Evolutionary conservation across 1,140 invertebrate species (phyloP).

Genomic region (Hyphantria cunea): DNA sequence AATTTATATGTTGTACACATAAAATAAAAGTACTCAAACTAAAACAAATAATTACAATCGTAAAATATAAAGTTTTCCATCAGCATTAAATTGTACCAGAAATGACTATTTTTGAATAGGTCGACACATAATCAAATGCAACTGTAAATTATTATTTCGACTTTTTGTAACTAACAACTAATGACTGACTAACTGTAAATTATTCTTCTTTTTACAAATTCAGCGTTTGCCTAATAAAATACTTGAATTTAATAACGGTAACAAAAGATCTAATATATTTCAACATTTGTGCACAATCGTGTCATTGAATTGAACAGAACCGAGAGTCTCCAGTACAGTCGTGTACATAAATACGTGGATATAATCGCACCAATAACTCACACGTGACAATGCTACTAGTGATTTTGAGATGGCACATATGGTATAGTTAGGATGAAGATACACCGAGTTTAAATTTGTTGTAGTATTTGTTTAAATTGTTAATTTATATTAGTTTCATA

Average conservation of each 20-base stretch:
- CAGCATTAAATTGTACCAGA: slow-evolving; percentile 12
- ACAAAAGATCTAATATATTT: slow-evolving; percentile 1
- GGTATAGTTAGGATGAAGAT: slow-evolving; percentile 8
- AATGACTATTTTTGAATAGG: slow-evolving; percentile 11
- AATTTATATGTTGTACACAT: too few relatives aligned
- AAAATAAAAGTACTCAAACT: too few relatives aligned
- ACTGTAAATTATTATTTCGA: not conserved
- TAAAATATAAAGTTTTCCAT: slow-evolving; percentile 14
- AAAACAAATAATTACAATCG: slow-evolving; percentile 6
- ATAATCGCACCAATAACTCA: slow-evolving; percentile 30
- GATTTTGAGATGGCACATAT: slow-evolving; percentile 32
- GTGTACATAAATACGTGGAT: slow-evolving; percentile 23
- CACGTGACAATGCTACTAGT: slow-evolving; percentile 28
- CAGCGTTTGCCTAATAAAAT: not conserved
- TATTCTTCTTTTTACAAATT: not conserved
- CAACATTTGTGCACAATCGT: not conserved
- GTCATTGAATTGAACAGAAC: not conserved
- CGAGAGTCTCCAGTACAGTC: slow-evolving; percentile 18
- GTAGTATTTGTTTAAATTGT: not conserved
- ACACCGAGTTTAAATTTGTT: slow-evolving; percentile 5
- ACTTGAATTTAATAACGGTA: not conserved
- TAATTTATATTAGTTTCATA: too few relatives aligned
- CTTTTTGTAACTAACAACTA: too few relatives aligned
- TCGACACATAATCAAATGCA: slow-evolving; percentile 19
- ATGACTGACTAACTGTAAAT: not conserved